Percentiles rank a stretch among this genome's conserved stretches.
Conservation (phyloP, 2,797 vertebrate genomes). For the Phoxinus dragarum region DNA sequence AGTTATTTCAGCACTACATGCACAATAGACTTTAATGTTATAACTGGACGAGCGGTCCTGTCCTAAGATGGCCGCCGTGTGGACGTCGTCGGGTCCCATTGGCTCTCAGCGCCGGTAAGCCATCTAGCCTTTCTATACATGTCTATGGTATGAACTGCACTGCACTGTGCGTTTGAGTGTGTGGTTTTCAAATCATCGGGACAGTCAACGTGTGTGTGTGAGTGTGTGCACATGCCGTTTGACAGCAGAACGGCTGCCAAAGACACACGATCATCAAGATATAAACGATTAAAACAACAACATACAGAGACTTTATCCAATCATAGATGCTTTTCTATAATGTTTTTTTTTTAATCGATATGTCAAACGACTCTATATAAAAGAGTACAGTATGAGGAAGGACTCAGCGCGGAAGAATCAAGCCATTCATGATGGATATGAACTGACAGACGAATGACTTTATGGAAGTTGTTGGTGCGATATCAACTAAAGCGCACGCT, state of each 20-base stretch:
- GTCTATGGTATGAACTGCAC: not conserved
- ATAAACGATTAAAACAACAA: not conserved
- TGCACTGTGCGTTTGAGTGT: conserved; percentile 33
- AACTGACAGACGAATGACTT: conserved; percentile 26
- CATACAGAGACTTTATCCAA: conserved; percentile 24
- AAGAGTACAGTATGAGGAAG: conserved; percentile 65
- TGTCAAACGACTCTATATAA: conserved; percentile 66
- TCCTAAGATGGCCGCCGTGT: too few species aligned
- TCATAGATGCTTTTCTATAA: conserved; percentile 70
- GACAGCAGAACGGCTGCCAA: conserved; percentile 71
- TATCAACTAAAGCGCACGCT: conserved; percentile 6
- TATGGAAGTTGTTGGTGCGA: conserved; percentile 1
- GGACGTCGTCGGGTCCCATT: too few species aligned
- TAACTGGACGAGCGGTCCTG: too few species aligned
- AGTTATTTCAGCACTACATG: too few species aligned
- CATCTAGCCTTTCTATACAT: too few species aligned
- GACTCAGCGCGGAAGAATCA: conserved; percentile 33
- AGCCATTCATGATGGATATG: conserved; percentile 55
- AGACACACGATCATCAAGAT: conserved; percentile 62
- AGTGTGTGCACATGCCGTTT: conserved; percentile 36
- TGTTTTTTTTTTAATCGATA: conserved; percentile 69
- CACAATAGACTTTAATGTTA: too few species aligned
- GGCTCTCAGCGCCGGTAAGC: too few species aligned
- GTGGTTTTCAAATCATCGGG: not conserved
- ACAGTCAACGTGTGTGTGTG: not conserved